Conservation (phyloP, 1,140 invertebrate genomes). For the Heliconius melpomene region DNA sequence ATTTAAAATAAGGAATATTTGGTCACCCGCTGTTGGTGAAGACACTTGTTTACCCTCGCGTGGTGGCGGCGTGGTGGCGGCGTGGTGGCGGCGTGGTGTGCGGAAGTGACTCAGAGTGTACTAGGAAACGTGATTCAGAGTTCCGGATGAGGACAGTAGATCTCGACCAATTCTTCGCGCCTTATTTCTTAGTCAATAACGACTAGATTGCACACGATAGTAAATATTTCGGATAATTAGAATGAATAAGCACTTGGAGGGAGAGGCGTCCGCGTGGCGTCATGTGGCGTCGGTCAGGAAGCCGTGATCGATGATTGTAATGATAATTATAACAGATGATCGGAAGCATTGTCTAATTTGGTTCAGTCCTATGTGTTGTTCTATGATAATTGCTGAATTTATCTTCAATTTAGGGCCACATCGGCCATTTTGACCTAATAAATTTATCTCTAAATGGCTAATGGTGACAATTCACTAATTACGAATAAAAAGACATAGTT, state of each 20-base stretch:
- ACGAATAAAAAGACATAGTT: no score
- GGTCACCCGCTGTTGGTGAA: background rate
- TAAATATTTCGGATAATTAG: slow-evolving; percentile 6
- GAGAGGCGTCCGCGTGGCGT: slow-evolving; percentile 44
- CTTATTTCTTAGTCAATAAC: background rate
- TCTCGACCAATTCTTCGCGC: slow-evolving; percentile 22
- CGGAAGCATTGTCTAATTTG: background rate
- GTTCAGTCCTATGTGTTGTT: background rate
- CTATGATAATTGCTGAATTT: no score
- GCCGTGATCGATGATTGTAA: background rate
- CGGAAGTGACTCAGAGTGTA: slow-evolving; percentile 72
- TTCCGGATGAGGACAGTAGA: slow-evolving; percentile 62
- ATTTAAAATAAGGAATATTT: background rate
- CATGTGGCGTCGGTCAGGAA: background rate
- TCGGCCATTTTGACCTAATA: no score
- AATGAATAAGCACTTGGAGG: slow-evolving; percentile 37
- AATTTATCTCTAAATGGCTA: no score
- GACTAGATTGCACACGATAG: background rate
- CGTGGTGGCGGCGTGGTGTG: background rate
- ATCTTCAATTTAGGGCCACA: no score
- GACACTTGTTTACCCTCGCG: background rate
- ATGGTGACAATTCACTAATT: no score
- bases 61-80: no score
- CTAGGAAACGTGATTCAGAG: slow-evolving; percentile 65
- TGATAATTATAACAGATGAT: background rate